Percentiles rank a stretch among this genome's conserved stretches.
Conservation (phyloP, 2,113 vertebrate genomes). For the Prietella phreatophila region DNA sequence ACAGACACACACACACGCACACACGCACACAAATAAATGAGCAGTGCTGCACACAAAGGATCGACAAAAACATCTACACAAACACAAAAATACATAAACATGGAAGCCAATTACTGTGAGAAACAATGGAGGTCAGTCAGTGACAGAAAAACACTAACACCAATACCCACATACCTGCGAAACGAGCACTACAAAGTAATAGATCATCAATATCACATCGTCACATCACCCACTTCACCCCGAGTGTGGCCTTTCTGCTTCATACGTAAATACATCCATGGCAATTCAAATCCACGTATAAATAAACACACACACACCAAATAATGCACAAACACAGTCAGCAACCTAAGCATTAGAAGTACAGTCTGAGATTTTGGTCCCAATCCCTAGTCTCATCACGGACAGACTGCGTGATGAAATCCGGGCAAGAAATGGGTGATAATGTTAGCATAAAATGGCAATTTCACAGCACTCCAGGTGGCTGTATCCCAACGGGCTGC, state of each 20-base stretch:
- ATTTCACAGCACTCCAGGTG: not conserved
- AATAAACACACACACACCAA: not conserved
- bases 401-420: not conserved
- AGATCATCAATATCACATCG: not conserved
- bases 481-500: not conserved
- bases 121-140: not conserved
- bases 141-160: not conserved
- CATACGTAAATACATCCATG: not conserved
- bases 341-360: too few species aligned
- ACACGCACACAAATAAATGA: not conserved
- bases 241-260: not conserved
- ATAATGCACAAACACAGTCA: too few species aligned
- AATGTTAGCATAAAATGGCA: not conserved
- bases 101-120: not conserved
- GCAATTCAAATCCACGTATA: not conserved
- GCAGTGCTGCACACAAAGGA: not conserved
- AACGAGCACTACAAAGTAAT: not conserved
- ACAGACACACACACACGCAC: not conserved
- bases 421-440: not conserved
- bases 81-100: not conserved
- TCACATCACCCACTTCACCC: not conserved
- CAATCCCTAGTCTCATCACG: not conserved
- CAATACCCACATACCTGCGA: not conserved
- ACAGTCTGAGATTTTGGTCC: too few species aligned
- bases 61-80: not conserved